Conservation (phyloP, 1,140 invertebrate genomes). For the Papilio aristodemus region DNA sequence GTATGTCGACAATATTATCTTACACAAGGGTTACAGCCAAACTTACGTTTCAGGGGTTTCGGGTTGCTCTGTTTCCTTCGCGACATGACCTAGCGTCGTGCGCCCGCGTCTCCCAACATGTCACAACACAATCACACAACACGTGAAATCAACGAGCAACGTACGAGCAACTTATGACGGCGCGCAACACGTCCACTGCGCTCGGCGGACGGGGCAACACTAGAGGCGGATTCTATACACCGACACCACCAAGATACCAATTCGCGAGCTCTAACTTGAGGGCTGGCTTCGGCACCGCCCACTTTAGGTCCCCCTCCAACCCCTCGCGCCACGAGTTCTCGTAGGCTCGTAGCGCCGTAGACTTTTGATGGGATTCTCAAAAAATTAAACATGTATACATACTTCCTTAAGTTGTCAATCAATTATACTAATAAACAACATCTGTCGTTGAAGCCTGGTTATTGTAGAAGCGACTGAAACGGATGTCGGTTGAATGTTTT, state of each 20-base stretch:
- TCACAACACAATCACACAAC: conserved; percentile 56
- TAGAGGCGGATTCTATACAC: conserved; percentile 51
- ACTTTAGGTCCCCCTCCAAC: conserved; percentile 42
- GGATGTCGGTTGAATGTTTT: neutral
- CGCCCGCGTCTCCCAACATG: conserved; percentile 58
- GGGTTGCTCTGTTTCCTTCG: conserved; percentile 84
- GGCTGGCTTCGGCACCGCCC: conserved; percentile 57
- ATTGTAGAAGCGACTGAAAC: no score
- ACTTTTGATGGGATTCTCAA: conserved; percentile 33
- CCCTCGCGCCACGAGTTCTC: conserved; percentile 44
- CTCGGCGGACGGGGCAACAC: conserved; percentile 50
- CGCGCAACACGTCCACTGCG: conserved; percentile 42
- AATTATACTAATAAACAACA: no score
- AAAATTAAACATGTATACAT: neutral
- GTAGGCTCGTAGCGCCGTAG: conserved; percentile 59
- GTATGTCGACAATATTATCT: neutral
- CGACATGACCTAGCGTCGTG: conserved; percentile 79
- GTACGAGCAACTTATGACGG: conserved; percentile 41
- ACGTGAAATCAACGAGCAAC: conserved; percentile 44
- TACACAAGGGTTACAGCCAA: conserved; percentile 9
- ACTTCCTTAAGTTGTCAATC: neutral
- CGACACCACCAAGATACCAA: conserved; percentile 42
- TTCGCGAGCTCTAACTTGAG: conserved; percentile 50
- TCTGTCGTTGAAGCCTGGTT: no score
- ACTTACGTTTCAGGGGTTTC: conserved; percentile 83